These are phyloP conservation scores for Rhagonycha fulva DNA, from an alignment of 2,888 invertebrate species.

Conservation along the genomic window DNA sequence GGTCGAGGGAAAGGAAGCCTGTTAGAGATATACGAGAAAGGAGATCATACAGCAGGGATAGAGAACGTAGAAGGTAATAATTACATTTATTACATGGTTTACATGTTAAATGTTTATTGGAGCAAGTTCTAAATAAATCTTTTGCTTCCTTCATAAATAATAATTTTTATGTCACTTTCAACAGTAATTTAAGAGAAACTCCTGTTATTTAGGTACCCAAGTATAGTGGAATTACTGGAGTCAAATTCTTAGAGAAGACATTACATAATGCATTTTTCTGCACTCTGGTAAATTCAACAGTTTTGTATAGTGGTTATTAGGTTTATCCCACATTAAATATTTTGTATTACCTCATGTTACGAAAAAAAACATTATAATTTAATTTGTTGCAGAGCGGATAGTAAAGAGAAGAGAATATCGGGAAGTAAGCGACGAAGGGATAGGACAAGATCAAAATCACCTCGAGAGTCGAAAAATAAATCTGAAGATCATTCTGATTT, in stretches of 20 bases:
- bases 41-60: conserved; percentile 43
- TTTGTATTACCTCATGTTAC: not conserved
- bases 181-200: conserved; percentile 5
- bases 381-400: conserved; percentile 61
- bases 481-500: conserved; percentile 59
- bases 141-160: not conserved
- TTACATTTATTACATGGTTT: conserved; percentile 3
- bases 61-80: conserved; percentile 42
- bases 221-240: not conserved
- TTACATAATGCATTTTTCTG: not conserved
- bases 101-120: too few relatives aligned
- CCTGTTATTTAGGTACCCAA: not conserved
- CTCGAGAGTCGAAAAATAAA: conserved; percentile 54
- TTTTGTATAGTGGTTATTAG: not conserved
- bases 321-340: not conserved
- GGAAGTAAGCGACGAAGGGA: conserved; percentile 59
- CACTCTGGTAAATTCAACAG: not conserved
- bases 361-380: not conserved
- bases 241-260: not conserved
- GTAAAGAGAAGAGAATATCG: conserved; percentile 65
- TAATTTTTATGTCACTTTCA: conserved; percentile 7
- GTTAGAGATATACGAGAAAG: conserved; percentile 42
- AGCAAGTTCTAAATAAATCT: too few relatives aligned
- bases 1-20: conserved; percentile 54
- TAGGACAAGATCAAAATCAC: conserved; percentile 49